These are phyloP conservation scores for Malaclemys terrapin DNA, from an alignment of 2,113 vertebrate species.

Conservation along the genomic window DNA sequence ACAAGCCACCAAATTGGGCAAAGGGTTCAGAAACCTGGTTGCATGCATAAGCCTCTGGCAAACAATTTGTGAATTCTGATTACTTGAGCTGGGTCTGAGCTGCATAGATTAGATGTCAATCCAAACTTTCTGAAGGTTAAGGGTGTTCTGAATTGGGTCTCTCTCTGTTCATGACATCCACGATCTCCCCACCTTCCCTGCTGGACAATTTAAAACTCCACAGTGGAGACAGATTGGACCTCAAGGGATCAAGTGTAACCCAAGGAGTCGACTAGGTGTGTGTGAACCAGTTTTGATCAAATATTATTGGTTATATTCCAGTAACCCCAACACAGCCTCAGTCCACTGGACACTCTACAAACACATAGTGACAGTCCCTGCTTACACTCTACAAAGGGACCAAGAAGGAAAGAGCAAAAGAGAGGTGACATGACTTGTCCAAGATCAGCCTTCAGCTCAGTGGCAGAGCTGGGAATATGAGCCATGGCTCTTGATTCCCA, in stretches of 20 bases:
- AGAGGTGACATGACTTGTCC: no score
- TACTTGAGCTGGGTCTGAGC: background rate
- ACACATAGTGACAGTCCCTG: no score
- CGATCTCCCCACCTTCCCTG: slow-evolving; percentile 17
- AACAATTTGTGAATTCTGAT: background rate
- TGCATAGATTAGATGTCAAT: background rate
- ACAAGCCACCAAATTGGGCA: background rate
- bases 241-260: background rate
- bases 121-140: background rate
- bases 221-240: rapidly evolving
- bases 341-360: no score
- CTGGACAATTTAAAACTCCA: background rate
- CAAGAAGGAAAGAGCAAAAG: no score
- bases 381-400: no score
- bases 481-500: background rate
- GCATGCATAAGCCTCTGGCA: background rate
- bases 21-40: background rate
- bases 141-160: background rate
- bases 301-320: no score
- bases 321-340: no score
- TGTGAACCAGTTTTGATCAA: no score
- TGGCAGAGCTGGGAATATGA: no score
- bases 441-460: no score
- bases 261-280: background rate
- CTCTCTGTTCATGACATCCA: background rate